Base-by-base conservation (phyloP, 2,888 invertebrate genomes). In the Pristionchus maxplancki region DNA sequence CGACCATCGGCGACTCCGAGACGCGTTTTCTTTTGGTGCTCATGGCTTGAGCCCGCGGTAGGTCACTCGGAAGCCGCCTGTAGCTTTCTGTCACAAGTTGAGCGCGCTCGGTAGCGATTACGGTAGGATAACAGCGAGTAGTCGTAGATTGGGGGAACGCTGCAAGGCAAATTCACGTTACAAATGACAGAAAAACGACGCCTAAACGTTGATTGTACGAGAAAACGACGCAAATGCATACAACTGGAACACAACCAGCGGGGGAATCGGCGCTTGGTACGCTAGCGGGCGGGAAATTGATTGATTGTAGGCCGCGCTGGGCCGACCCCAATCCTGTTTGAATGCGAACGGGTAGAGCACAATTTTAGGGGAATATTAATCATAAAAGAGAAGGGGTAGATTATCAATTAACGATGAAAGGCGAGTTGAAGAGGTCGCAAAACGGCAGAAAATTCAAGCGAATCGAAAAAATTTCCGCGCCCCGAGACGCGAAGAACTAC, bases 11-110 rank as follows among this genome's bases (percentile, higher is more conserved):
- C 20, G 83, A 84, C 17, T 91, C 91, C 44, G 89, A 78, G 8
- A 87, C 89, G 62, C 91, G 90, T 62, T 90, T 92, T 53, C 92
- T 67, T 88, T 92, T 92, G 84, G 91, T 90, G 88, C 89, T 91
- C 92, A 92, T 92, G 37, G 64, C 31, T 28, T 31, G 3, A 71
- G 31, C 37, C n/a, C n/a, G 71, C 34, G 17, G 31, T 71, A 71
- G 71, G 37, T 58, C 58, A 58, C n/a, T 6, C 24, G n/a, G 17
- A 5, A 40, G 40, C n/a, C 74, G 74, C 2, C 48, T 28, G 28
- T 40, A 40, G 64, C 17, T 34, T 67, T 13, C 67, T 67, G 15
- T 40, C 40, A 11, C 40, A 37, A 74, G 74, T 74, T n/a, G 2
- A 9, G 37, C 40, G 44, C 44, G 44, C 78, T 9, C 44, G 37